Conservation (phyloP, 2,888 invertebrate genomes). For the Xestia xanthographa region DNA sequence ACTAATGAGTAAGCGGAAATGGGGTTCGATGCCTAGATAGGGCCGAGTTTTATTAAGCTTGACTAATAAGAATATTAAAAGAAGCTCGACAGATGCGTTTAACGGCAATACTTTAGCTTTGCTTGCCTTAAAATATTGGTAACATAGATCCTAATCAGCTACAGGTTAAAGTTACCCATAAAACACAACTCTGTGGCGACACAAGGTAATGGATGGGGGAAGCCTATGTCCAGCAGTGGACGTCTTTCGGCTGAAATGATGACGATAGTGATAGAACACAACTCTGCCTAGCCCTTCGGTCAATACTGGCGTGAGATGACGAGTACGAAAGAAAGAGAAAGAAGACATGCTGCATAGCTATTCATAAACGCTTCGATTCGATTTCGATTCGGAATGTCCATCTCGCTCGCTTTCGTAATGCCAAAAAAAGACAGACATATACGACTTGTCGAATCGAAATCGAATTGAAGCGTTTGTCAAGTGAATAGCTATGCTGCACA, state of each 20-base stretch:
- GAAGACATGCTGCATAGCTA: background rate
- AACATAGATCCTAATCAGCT: background rate
- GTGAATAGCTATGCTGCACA: no score
- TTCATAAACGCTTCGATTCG: no score
- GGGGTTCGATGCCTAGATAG: background rate
- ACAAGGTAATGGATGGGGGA: no score
- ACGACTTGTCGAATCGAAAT: no score
- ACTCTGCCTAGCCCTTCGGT: background rate
- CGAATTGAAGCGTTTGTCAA: no score
- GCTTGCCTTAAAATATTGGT: background rate
- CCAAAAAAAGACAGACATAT: no score
- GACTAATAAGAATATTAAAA: background rate
- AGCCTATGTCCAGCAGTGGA: no score
- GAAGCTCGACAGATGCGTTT: background rate
- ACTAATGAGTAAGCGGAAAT: background rate
- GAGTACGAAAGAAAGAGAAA: background rate
- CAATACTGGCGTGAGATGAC: background rate
- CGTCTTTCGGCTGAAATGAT: no score
- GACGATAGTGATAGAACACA: background rate
- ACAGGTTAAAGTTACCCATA: background rate
- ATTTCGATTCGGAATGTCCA: no score
- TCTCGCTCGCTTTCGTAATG: no score
- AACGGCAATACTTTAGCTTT: background rate
- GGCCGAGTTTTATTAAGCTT: no score
- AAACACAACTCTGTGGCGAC: background rate